These are phyloP conservation scores for Caenorhabditis brenneri DNA, from an alignment of 1,140 invertebrate species.

Conservation along the genomic window DNA sequence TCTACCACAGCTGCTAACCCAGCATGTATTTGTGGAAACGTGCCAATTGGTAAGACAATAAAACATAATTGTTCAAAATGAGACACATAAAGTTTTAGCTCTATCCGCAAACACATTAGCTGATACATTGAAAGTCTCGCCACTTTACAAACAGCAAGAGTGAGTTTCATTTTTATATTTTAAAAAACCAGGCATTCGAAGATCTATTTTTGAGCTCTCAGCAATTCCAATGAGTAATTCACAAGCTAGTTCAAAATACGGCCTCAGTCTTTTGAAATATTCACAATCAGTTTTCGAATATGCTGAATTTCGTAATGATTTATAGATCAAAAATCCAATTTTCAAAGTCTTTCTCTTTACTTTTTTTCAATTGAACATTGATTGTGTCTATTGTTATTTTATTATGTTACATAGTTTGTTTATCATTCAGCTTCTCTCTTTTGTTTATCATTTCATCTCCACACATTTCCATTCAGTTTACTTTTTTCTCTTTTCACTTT, in stretches of 20 bases:
- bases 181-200: too few relatives aligned
- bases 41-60: neutral
- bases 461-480: too few relatives aligned
- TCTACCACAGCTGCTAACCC: neutral
- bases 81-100: constrained; percentile 1
- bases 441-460: constrained; percentile 1
- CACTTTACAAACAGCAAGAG: constrained; percentile 67
- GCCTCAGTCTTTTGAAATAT: neutral
- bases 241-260: too few relatives aligned
- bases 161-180: too few relatives aligned
- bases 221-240: too few relatives aligned
- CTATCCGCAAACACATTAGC: constrained; percentile 63
- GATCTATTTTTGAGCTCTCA: too few relatives aligned
- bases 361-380: neutral
- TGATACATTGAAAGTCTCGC: constrained; percentile 65
- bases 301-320: neutral
- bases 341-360: too few relatives aligned
- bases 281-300: neutral
- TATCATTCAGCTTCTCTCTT: too few relatives aligned
- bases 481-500: neutral
- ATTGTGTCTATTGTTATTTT: neutral
- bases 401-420: neutral
- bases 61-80: neutral
- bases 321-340: neutral
- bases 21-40: constrained; percentile 20